A percentile compares a stretch with the other conserved stretches of the same genome.
These are phyloP conservation scores for Anhinga anhinga DNA, from an alignment of 2,113 vertebrate species.

Conservation along the genomic window DNA sequence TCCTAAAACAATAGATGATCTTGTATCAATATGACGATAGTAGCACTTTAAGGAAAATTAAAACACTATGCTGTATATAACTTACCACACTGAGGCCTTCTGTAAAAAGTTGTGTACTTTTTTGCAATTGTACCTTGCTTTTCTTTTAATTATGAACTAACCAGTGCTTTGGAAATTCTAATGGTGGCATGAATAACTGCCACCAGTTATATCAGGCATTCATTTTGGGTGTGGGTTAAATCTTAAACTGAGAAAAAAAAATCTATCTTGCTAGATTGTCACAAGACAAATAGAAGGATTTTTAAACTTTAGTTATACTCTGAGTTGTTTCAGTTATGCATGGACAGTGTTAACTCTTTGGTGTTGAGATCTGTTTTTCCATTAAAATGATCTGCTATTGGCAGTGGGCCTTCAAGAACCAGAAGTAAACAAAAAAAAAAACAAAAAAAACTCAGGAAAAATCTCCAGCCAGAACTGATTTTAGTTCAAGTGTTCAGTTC, in stretches of 20 bases:
- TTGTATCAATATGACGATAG: not conserved
- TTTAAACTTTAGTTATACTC: not conserved
- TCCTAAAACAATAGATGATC: slow-evolving; percentile 85
- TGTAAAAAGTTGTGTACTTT: slow-evolving; percentile 57
- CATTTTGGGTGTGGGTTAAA: not conserved
- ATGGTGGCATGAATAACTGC: not conserved
- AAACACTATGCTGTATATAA: slow-evolving; percentile 65
- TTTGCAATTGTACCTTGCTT: slow-evolving; percentile 37
- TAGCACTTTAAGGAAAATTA: slow-evolving; percentile 76
- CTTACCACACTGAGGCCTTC: slow-evolving; percentile 78
- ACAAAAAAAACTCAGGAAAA: not conserved
- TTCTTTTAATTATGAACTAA: slow-evolving; percentile 40
- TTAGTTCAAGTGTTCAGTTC: not conserved
- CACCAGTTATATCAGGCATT: not conserved
- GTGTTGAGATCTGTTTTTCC: not conserved
- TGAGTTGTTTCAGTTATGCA: not conserved
- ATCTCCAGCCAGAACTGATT: not conserved
- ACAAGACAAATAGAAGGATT: not conserved
- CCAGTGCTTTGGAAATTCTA: slow-evolving; percentile 33
- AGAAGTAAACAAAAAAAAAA: no score
- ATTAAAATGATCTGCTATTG: no score
- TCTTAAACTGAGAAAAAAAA: not conserved
- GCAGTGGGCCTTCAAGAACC: not conserved
- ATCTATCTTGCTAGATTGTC: not conserved
- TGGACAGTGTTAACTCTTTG: not conserved